These are phyloP conservation scores for Manacus vitellinus DNA, from an alignment of 2,113 vertebrate genomes.

Conservation along the genomic window DNA sequence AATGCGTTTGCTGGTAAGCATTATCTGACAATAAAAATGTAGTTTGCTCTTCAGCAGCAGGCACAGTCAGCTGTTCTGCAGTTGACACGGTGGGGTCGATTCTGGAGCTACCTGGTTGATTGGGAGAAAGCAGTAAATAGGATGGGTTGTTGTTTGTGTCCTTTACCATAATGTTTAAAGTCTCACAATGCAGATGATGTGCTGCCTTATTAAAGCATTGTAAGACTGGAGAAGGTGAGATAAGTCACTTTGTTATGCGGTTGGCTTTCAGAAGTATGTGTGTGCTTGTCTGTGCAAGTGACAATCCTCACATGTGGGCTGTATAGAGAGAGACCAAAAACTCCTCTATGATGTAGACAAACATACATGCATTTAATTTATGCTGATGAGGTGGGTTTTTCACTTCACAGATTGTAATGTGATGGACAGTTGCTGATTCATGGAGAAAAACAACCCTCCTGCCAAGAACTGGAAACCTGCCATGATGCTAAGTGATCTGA, in stretches of 20 bases:
- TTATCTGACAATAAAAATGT: neutral
- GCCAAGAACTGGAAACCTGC: slow-evolving; percentile 46
- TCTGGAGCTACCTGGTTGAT: accelerated
- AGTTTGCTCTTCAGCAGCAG: neutral
- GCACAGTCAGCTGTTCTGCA: neutral
- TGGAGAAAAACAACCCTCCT: slow-evolving; percentile 33
- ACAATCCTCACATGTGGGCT: neutral
- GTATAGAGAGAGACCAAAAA: neutral
- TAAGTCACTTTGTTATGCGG: neutral
- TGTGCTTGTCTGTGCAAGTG: neutral
- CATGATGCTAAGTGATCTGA: neutral
- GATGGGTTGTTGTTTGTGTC: neutral
- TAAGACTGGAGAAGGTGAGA: neutral
- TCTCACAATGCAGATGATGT: neutral
- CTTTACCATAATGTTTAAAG: neutral
- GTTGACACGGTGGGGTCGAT: neutral
- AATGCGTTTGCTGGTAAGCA: neutral
- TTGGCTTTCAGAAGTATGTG: neutral
- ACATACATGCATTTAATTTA: neutral
- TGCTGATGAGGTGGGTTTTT: slow-evolving; percentile 35
- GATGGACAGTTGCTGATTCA: slow-evolving; percentile 58
- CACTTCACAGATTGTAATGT: slow-evolving; percentile 10
- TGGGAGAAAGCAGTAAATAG: neutral
- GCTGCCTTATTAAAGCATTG: neutral
- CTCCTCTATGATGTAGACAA: neutral